These are phyloP conservation scores for Melanchra persicariae DNA, from an alignment of 2,888 invertebrate genomes.

Conservation along the genomic window DNA sequence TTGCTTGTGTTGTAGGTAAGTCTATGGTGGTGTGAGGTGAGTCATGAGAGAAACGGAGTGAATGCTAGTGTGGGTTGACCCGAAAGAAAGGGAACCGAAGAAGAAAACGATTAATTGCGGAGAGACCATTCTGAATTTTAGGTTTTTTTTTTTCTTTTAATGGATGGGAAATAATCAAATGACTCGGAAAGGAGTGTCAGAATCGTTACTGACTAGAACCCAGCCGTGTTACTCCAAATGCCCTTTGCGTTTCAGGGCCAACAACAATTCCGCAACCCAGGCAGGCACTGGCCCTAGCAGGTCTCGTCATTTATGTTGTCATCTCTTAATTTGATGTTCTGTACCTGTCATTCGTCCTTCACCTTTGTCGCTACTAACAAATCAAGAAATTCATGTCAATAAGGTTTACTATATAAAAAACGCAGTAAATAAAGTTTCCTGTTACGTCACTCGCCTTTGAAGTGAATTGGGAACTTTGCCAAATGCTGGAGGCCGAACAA, in stretches of 20 bases:
- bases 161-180: no score
- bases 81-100: neutral
- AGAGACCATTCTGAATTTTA: no score
- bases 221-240: no score
- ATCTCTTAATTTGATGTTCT: neutral
- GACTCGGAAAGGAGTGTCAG: no score
- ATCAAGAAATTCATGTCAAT: conserved; percentile 6
- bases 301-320: no score
- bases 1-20: neutral
- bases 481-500: conserved; percentile 36
- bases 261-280: no score
- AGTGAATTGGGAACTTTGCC: conserved; percentile 39
- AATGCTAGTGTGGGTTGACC: neutral
- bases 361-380: neutral
- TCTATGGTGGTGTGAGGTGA: neutral
- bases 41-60: neutral
- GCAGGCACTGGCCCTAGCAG: no score
- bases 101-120: neutral
- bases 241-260: no score
- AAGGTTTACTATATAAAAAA: conserved; percentile 13
- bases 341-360: neutral
- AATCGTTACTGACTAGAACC: no score
- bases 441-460: conserved; percentile 22
- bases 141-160: no score
- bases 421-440: conserved; percentile 18